Base-by-base conservation (phyloP, 2,888 invertebrate genomes). In the Diachrysia chrysitis region DNA sequence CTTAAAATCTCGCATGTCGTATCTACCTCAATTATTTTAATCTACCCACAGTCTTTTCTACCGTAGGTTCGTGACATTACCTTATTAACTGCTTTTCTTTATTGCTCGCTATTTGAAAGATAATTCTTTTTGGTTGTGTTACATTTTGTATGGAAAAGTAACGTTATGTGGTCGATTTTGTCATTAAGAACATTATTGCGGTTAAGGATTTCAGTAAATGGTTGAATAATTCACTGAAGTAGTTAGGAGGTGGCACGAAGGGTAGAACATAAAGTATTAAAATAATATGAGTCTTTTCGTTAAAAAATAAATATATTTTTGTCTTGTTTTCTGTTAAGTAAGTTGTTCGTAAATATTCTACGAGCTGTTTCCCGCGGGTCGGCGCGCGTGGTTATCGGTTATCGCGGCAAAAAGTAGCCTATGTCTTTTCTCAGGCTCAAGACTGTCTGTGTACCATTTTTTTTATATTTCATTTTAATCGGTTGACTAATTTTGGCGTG, bases 21-120 rank as follows among this genome's bases (percentile, higher is more conserved):
- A 21, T 80, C 81, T 80, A 23, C 32, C 1, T 42, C n/a, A 55
- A 56, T 66, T 68, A 55, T 61, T 7, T 25, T 81, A 72, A 19
- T 82, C 82, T 76, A 17, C 6, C 9, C 59, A 25, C 25, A 69
- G 58, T 21, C 73, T 67, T 25, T 56, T 57, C 61, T 66, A 74
- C 69, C 65, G 73, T 60, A 66, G 69, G 79, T 80, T 83, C 87
- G 87, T 89, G 88, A 85, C 82, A 82, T 73, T 84, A 79, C 78
- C 88, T 87, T 89, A 88, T 89, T 89, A 88, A 86, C 86, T 81
- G 77, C 55, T 79, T 82, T 83, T 85, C 83, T 85, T 87, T 87
- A 88, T 86, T 76, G 85, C 74, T 76, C 70, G 48, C 83, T 73
- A 78, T 79, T 85, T 76, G 71, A 82, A 82, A 79, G 86, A 86